Evolutionary conservation across 2,113 vertebrate species (phyloP), one percentile per base, ranked within the genome.

Genomic region (Neotragus moschatus): DNA sequence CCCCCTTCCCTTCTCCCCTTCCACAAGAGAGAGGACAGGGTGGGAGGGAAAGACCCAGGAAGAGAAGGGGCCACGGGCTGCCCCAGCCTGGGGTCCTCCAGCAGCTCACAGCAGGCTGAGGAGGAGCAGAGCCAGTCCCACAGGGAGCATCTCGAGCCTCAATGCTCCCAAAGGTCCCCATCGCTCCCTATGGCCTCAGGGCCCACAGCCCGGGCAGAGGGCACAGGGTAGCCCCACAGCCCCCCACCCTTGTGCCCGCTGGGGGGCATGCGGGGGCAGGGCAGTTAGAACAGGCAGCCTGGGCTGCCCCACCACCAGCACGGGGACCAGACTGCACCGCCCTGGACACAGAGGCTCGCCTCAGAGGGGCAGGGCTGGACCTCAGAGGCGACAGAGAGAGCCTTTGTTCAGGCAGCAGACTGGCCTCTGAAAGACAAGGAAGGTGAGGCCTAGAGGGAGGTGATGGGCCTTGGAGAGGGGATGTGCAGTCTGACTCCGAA

Each of bases 61-160:
- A 43, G 26, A 39, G 7, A 6, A 4, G 4, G 2, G 12, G 17
- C 5, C 2, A 0, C 17, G 79, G 60, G 25, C 1, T 33, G 45
- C 19, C 63, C 77, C 47, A 14, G 49, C 28, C 16, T 5, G 16
- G 25, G 26, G 21, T 8, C 30, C 70, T 36, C 26, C n/a, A 14
- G 30, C 17, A 55, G 25, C 36, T 73, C 61, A 33, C 25, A 49
- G 55, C 7, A 36, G 13, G 23, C 4, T 25, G 25, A 19, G 15
- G 14, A 23, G 13, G 28, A 16, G 14, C 43, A 73, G 1, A 25
- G 84, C 15, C 7, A 6, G 23, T 30, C 33, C 75, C 28, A 45
- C 61, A 43, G 66, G 55, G 58, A 58, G 63, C 17, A 17, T 19
- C 47, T 6, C 26, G 43, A 85, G 10, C 45, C 39, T 81, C 75